Evolutionary conservation across 2,888 invertebrate species (phyloP), one percentile per base, ranked within the genome.

Genomic region (Zhuqinia jingwanae): DNA sequence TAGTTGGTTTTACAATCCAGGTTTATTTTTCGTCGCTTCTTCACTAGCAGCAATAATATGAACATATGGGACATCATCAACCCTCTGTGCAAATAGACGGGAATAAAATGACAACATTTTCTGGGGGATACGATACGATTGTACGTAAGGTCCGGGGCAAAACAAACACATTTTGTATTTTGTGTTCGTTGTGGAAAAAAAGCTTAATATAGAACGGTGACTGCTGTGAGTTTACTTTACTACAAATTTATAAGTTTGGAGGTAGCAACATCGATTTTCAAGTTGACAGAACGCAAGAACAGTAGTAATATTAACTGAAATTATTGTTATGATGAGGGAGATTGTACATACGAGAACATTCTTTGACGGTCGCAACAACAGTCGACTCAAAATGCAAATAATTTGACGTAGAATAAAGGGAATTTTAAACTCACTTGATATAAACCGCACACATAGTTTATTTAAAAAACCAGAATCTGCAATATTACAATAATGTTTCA

Each of bases 31-130:
- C 80, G 8, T 15, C 53, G 1, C 22, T 22, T 53, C 15, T 63
- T 78, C 60, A 17, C 22, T 47, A 36, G 36, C 36, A 36, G 36
- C 36, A 36, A 36, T 36, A 70, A 58, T 58, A 73, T 58, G 58
- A 58, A 70, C 81, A 81, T 81, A 56, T 81, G 81, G 70, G 81
- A 70, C 68, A 68, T 56, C 58, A 42, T 81, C 81, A 58, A 68
- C 81, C 81, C 81, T 81, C 81, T 81, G 56, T 81, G 60, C 81
- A 81, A 81, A 81, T 70, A 81, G 58, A 81, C 68, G 27, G 27
- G 70, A 22, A 81, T 58, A 81, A 68, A 73, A 81, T 81, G 81
- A 70, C 79, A 80, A 56, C 56, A 70, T 70, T 73, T 80, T 79
- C n/a, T 25, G 45, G 75, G 75, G 50, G 30, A 53, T 50, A 53